Percentiles rank a stretch among this genome's conserved stretches.
Evolutionary conservation across 1,140 invertebrate genomes (phyloP).

Genomic region (Atopsyche davidsoni): DNA sequence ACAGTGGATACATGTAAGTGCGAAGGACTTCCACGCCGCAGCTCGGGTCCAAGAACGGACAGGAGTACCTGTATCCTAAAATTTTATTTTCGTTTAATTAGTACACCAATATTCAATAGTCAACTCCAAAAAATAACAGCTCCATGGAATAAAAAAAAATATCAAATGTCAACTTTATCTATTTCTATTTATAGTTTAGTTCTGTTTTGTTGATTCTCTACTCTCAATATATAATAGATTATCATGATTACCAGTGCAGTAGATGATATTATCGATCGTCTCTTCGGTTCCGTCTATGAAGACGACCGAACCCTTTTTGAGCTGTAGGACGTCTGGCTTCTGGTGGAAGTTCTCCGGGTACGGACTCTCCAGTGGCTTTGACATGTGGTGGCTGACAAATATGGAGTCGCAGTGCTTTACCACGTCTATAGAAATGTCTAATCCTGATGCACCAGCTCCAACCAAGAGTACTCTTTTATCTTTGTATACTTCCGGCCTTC

Average conservation of each 20-base stretch:
- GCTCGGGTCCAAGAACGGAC: slow-evolving; percentile 59
- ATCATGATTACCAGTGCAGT: slow-evolving; percentile 78
- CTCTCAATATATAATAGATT: too few species aligned
- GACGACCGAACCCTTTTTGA: slow-evolving; percentile 49
- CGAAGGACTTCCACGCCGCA: slow-evolving; percentile 55
- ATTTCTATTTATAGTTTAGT: too few species aligned
- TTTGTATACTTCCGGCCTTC: slow-evolving; percentile 59
- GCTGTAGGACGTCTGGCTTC: slow-evolving; percentile 55
- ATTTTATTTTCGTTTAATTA: too few species aligned
- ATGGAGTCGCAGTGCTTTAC: slow-evolving; percentile 59
- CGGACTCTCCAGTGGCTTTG: slow-evolving; percentile 42
- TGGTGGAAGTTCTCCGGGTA: slow-evolving; percentile 57
- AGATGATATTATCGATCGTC: slow-evolving; percentile 64
- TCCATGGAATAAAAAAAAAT: too few species aligned
- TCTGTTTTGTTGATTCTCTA: too few species aligned
- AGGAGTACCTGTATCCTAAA: slow-evolving; percentile 60
- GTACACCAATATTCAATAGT: too few species aligned
- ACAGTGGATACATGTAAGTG: slow-evolving; percentile 62
- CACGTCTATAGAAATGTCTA: slow-evolving; percentile 75
- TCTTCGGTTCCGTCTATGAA: slow-evolving; percentile 58
- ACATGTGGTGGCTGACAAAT: slow-evolving; percentile 59
- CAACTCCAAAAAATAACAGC: too few species aligned
- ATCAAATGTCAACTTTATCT: too few species aligned
- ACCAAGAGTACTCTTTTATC: slow-evolving; percentile 66
- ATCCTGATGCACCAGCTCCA: slow-evolving; percentile 82